Evolutionary conservation across 2,797 vertebrate genomes (phyloP), one percentile per base, ranked within the genome.

Genomic region (Chelon labrosus): DNA sequence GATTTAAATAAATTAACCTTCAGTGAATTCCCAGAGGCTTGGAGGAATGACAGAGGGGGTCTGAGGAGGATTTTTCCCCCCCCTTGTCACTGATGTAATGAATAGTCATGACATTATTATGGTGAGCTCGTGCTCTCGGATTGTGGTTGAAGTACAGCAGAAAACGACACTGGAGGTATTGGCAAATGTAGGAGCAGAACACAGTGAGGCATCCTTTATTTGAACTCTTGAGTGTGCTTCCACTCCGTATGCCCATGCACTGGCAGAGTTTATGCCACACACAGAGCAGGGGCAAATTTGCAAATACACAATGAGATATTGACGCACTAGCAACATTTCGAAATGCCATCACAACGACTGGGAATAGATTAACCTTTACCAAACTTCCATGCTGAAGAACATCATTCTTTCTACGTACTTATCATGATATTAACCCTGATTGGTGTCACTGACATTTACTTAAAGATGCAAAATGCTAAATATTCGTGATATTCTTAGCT

Each of bases 1-100:
- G 93, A 95, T 96, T 95, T 94, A 94, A 96, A 96, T 96, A 94
- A 94, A 95, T 96, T 95, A 96, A 95, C 93, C 94, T 96, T 95
- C 95, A 94, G 87, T 88, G 80, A 86, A 91, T 94, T 93, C 91
- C 92, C 76, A 10, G 74, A 86, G 92, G 90, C 91, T 79, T 77
- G 31, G 70, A 66, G 88, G 85, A 92, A 91, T 91, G 90, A 93
- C 89, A 90, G 91, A 78, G 75, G 85, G 83, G 85, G 59, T 85
- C 91, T 89, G 85, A 91, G 85, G 76, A 87, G 69, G 86, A 85
- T 65, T 93, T 92, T 89, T 91, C 75, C 39, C 16, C 17, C 7
- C 7, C 27, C 80, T 74, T 90, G 88, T 93, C 92, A 73, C 81
- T 75, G 80, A 89, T 92, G 90, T 92, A 93, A 94, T 91, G 81